These are phyloP conservation scores for Ametastegia equiseti DNA, from an alignment of 2,888 invertebrate genomes.

Conservation along the genomic window DNA sequence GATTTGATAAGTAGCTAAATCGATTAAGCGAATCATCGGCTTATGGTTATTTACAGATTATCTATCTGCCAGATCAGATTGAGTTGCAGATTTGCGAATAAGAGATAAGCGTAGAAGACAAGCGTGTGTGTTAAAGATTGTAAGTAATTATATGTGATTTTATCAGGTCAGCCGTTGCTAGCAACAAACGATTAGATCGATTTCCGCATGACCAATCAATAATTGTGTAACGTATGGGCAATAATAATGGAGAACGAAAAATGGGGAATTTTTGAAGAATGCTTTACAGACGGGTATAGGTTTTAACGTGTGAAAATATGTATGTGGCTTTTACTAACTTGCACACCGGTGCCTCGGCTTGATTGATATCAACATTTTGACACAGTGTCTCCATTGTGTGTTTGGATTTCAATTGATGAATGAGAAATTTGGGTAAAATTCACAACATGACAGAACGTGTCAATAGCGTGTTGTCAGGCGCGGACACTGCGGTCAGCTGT, in stretches of 20 bases:
- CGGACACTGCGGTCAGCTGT: not conserved
- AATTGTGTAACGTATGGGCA: not conserved
- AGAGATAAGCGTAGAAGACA: not conserved
- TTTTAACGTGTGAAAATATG: not conserved
- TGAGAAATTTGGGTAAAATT: not conserved
- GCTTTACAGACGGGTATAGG: not conserved
- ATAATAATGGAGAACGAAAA: not conserved
- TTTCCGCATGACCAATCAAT: not conserved
- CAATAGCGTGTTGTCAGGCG: not conserved
- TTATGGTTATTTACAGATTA: too few species aligned
- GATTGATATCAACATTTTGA: constrained; percentile 33
- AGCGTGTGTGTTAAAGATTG: not conserved
- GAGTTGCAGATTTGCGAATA: not conserved
- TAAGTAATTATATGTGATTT: not conserved
- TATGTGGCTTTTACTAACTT: constrained; percentile 15
- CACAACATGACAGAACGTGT: constrained; percentile 17
- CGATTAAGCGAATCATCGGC: not conserved
- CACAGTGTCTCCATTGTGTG: constrained; percentile 26
- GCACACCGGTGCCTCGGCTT: constrained; percentile 18
- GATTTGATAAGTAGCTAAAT: not conserved
- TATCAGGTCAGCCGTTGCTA: not conserved
- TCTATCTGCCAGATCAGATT: not conserved
- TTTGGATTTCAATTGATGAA: not conserved
- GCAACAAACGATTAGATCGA: not conserved
- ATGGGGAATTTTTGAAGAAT: not conserved